These are phyloP conservation scores for Tupaia tana DNA, from an alignment of 2,113 vertebrate genomes.

Conservation along the genomic window DNA sequence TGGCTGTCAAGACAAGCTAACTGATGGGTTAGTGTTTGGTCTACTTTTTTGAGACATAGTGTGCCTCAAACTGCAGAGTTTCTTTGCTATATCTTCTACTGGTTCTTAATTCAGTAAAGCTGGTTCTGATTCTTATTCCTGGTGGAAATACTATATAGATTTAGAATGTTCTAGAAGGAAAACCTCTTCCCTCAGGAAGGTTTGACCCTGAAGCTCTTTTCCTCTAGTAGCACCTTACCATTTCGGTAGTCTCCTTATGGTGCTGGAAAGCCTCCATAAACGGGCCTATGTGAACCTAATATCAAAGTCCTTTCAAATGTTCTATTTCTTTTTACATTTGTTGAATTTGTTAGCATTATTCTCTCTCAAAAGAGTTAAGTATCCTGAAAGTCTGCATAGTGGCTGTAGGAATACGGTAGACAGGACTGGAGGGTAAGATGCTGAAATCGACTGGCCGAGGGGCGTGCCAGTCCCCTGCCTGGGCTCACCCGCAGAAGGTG, in stretches of 20 bases:
- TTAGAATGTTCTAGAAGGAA: constrained; percentile 52
- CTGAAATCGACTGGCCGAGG: neutral
- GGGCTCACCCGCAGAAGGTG: too few relatives aligned
- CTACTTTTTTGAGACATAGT: neutral
- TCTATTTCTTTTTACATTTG: constrained; percentile 15
- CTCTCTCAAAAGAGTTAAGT: neutral
- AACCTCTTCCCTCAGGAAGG: neutral
- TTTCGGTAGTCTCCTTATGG: neutral
- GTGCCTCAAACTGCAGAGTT: neutral
- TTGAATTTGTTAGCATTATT: neutral
- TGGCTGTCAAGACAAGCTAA: neutral
- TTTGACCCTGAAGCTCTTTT: neutral
- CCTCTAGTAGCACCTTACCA: neutral
- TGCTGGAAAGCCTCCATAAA: constrained; percentile 35
- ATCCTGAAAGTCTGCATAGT: neutral
- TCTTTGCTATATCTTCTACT: neutral
- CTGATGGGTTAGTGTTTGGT: neutral
- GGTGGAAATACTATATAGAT: neutral
- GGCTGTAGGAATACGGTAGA: neutral
- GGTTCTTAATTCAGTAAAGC: neutral
- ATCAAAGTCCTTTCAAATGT: constrained; percentile 21
- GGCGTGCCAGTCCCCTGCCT: neutral
- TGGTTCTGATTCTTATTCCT: neutral
- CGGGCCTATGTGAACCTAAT: constrained; percentile 28
- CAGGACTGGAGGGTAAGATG: neutral